A percentile compares a stretch with the other conserved stretches of the same genome.
These are phyloP conservation scores for Helobdella robusta DNA, from an alignment of 2,888 invertebrate species.

Conservation along the genomic window DNA sequence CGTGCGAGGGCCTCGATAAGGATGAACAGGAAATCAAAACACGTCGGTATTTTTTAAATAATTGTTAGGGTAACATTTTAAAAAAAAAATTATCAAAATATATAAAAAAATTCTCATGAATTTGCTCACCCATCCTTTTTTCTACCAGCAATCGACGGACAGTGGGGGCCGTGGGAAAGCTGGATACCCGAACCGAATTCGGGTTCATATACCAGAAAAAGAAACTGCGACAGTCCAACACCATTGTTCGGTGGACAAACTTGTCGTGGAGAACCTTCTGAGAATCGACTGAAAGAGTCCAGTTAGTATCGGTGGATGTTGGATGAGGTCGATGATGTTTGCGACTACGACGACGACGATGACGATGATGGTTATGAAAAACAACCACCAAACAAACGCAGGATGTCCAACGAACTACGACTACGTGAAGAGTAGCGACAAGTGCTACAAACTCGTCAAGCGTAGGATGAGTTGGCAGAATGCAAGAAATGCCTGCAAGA, in stretches of 20 bases:
- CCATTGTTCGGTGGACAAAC: neutral
- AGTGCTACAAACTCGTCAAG: constrained; percentile 20
- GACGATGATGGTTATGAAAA: no score
- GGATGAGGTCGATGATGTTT: no score
- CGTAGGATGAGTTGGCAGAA: constrained; percentile 15
- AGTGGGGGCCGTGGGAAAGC: neutral
- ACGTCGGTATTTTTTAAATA: no score
- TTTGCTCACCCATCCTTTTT: no score
- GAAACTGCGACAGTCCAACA: neutral
- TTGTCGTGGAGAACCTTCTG: no score
- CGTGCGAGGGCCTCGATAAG: constrained; percentile 18
- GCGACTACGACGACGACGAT: no score
- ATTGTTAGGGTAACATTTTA: no score
- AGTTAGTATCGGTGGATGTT: no score
- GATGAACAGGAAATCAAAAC: constrained; percentile 10
- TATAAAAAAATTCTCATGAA: no score
- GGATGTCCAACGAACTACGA: constrained; percentile 11
- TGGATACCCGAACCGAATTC: neutral
- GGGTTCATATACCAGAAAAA: neutral
- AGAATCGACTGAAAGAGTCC: no score
- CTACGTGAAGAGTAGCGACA: constrained; percentile 7
- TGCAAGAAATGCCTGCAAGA: neutral
- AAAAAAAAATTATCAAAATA: no score
- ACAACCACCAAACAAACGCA: neutral
- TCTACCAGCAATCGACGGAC: constrained; percentile 5